These are phyloP conservation scores for Chironomus tentans DNA, from an alignment of 2,888 invertebrate genomes.

Conservation along the genomic window DNA sequence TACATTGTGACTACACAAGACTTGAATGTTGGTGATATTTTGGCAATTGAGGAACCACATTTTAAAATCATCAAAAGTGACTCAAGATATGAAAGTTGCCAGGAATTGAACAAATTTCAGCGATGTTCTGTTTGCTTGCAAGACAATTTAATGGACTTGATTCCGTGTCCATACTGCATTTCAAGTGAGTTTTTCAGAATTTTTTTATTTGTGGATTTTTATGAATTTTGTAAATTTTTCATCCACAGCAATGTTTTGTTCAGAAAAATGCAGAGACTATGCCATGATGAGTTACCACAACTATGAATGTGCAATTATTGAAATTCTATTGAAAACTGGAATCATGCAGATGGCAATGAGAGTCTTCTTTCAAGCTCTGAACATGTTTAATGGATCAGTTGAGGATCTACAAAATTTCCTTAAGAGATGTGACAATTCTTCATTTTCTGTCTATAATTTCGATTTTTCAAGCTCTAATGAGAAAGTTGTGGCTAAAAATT, in stretches of 20 bases:
- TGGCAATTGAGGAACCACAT: conserved; percentile 39
- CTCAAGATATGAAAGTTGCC: conserved; percentile 53
- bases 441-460: conserved; percentile 5
- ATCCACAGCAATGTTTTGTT: conserved; percentile 40
- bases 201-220: conserved; percentile 33
- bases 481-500: neutral
- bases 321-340: conserved; percentile 45
- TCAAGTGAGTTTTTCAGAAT: neutral
- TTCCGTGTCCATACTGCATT: neutral
- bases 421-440: neutral
- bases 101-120: conserved; percentile 40
- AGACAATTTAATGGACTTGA: conserved; percentile 38
- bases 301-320: conserved; percentile 64
- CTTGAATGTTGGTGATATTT: conserved; percentile 45
- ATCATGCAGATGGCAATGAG: conserved; percentile 33
- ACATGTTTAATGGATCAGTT: conserved; percentile 36
- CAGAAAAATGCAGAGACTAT: conserved; percentile 38
- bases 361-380: conserved; percentile 43
- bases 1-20: conserved; percentile 59
- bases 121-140: conserved; percentile 40
- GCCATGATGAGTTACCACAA: conserved; percentile 64
- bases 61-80: conserved; percentile 69
- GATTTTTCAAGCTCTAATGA: neutral
- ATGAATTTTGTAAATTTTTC: conserved; percentile 35
- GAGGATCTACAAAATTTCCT: neutral